Evolutionary conservation across 2,888 invertebrate species (phyloP), one percentile per base, ranked within the genome.

Genomic region (Dryadula phaetusa): DNA sequence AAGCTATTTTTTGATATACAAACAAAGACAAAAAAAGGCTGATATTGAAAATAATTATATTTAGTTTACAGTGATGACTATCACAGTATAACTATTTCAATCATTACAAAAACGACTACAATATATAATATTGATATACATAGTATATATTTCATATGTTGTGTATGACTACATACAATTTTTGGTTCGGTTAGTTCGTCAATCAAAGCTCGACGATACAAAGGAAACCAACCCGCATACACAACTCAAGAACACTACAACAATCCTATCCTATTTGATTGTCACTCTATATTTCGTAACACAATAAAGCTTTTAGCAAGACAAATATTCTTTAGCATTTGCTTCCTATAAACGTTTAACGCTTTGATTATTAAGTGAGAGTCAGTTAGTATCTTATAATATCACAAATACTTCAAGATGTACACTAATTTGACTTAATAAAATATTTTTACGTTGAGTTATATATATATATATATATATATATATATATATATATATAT

Each of bases 261-360:
- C 60, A 60, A 16, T 60, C 60, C 60, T 60, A 60, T 44, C 12
- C 60, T 60, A 18, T 60, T 60, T 58, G 58, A 58, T 49, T 58
- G 47, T 49, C 64, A 49, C 64, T 64, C 58, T 42, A 64, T 49
- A 49, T 64, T 46, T 40, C 32, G 37, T 58, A 20, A 58, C 64
- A 58, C 64, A 58, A 64, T 49, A 64, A 64, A 58, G 58, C 64
- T 64, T 64, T 64, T 64, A 64, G 40, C 40, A 25, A 47, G 32
- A 25, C n/a, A 64, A 64, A 64, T 64, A 49, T 18, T 40, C 32
- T 58, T 64, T 12, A 42, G 20, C n/a, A 25, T 22, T n/a, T 40
- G 22, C 56, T 56, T 56, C 10, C 20, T 56, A 22, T 56, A n/a
- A n/a, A 37, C n/a, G 8, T 8, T 20, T 16, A 52, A 52, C 28